Base-by-base conservation (phyloP, 1,140 invertebrate genomes). In the Eciton burchellii region DNA sequence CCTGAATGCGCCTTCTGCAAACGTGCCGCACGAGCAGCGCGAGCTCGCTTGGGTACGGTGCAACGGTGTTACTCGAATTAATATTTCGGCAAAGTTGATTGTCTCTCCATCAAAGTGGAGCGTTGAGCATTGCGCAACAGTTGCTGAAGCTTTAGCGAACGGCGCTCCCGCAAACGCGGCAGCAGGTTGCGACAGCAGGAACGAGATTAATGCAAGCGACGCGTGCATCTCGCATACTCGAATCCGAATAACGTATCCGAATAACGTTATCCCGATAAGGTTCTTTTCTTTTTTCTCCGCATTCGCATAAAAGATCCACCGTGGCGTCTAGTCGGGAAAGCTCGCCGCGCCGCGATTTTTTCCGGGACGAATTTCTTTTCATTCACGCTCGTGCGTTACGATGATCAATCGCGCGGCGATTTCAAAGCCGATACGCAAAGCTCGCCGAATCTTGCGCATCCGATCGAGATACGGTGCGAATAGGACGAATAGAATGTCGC, bases 81-180 rank as follows among this genome's bases (percentile, higher is more conserved):
- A 45, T 57, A 79, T 68, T 29, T 35, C 35, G 35, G 63, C 45
- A 49, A 19, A 79, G 29, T 3, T 29, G 29, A 29, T 45, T 79
- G 41, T 49, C 45, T 49, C 45, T 52, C 45, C 9, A 68, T 26
- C 65, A 16, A 68, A 68, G 24, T 29, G 16, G 26, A 47, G 24
- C 16, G 14, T 52, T 8, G 35, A 16, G 24, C 47, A 29, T 26
- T 49, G 21, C 65, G 65, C 47, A 68, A 11, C 45, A n/a, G 16
- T 68, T 49, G 45, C 26, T 19, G 9, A 68, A 52, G 65, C n/a
- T 68, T 68, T 29, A 16, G 24, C 6, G 16, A 68, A 24, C 19
- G 1, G 12, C 4, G 24, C n/a, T 0, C 16, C 9, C 14, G 9
- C 49, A 19, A 11, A 12, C n/a, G n/a, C n/a, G 4, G 21, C 8